Evolutionary conservation across 2,888 invertebrate genomes (phyloP).

Genomic region (Harpalus rubripes): DNA sequence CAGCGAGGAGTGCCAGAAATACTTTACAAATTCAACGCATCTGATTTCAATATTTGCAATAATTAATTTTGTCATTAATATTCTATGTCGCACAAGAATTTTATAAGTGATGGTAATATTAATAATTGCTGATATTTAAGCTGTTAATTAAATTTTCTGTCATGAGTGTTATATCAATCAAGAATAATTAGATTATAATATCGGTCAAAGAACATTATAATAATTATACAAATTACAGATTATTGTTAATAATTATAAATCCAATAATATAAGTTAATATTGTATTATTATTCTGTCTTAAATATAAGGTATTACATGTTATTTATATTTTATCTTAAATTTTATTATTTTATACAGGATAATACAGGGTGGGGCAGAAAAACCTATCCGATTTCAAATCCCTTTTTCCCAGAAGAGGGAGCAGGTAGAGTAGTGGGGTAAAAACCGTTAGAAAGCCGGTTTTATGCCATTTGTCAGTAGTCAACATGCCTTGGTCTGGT

Average conservation of each 20-base stretch:
- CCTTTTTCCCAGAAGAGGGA: too few species aligned
- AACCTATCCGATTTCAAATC: too few species aligned
- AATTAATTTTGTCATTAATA: slow-evolving; percentile 43
- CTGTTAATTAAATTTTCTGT: not conserved
- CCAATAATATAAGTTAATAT: not conserved
- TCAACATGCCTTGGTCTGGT: too few species aligned
- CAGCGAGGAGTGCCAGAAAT: slow-evolving; percentile 10
- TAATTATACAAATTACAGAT: not conserved
- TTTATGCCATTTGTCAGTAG: too few species aligned
- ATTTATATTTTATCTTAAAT: not conserved
- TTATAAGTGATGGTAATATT: not conserved
- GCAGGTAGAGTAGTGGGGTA: too few species aligned
- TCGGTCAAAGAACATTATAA: not conserved
- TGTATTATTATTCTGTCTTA: not conserved
- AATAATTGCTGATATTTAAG: not conserved
- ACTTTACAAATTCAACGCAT: slow-evolving; percentile 10
- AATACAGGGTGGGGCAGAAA: too few species aligned
- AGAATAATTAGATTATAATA: not conserved
- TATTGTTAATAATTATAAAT: not conserved
- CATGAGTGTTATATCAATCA: not conserved
- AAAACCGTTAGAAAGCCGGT: too few species aligned
- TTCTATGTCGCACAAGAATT: not conserved
- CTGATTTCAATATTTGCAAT: slow-evolving; percentile 21
- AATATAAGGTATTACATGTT: not conserved
- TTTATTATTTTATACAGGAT: too few species aligned